Evolutionary conservation across 2,113 vertebrate species (phyloP).

Genomic region (Sinocyclocheilus grahami): DNA sequence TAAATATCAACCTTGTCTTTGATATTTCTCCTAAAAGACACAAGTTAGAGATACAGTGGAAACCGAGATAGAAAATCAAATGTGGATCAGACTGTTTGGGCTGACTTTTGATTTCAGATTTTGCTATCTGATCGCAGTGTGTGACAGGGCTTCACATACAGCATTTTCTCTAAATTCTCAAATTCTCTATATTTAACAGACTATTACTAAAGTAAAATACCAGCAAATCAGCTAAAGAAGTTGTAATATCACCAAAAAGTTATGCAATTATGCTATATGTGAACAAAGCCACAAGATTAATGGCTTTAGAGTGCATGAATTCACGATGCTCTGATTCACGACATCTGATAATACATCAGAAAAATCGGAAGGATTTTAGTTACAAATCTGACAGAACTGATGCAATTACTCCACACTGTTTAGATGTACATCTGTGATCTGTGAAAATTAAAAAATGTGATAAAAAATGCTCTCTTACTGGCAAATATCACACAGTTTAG

Average conservation of each 20-base stretch:
- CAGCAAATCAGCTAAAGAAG: not conserved
- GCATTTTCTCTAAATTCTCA: not conserved
- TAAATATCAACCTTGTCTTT: not conserved
- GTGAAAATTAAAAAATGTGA: not conserved
- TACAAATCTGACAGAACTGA: not conserved
- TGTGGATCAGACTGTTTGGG: not conserved
- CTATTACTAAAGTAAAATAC: not conserved
- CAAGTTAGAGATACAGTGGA: slow-evolving; percentile 1
- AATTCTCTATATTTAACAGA: too few relatives aligned
- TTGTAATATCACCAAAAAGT: not conserved
- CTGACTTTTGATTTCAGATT: not conserved
- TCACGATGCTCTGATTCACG: not conserved
- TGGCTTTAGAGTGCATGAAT: not conserved
- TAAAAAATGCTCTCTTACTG: not conserved
- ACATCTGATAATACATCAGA: not conserved
- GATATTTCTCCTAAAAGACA: not conserved
- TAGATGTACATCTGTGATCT: not conserved
- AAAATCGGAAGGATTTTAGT: not conserved
- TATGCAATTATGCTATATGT: not conserved
- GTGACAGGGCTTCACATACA: not conserved
- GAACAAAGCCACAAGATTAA: not conserved
- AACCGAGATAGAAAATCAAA: not conserved
- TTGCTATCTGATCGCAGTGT: not conserved
- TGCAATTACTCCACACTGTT: not conserved
- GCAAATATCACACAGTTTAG: not conserved